Percentiles rank a stretch among this genome's conserved stretches.
Conservation (phyloP, 2,113 vertebrate species). For the Amazona guildingii region DNA sequence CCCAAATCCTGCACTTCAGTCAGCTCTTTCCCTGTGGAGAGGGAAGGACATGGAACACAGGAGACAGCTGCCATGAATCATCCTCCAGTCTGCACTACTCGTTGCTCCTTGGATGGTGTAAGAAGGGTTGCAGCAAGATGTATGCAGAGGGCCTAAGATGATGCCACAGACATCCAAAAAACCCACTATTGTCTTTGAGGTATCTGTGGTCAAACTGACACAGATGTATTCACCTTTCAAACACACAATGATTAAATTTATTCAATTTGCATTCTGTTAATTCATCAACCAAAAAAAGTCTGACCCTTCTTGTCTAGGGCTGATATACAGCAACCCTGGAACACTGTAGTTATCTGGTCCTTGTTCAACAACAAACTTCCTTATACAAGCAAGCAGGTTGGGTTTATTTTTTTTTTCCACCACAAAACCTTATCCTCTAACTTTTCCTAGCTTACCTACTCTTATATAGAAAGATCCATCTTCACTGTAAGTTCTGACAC, state of each 20-base stretch:
- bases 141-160: neutral
- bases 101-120: neutral
- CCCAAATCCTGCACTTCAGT: neutral
- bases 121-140: neutral
- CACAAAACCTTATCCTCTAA: neutral
- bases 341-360: neutral
- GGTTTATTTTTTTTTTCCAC: neutral
- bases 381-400: neutral
- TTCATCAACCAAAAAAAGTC: neutral
- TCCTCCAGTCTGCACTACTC: neutral
- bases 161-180: neutral
- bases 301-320: neutral
- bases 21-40: neutral
- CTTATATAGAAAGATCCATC: neutral
- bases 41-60: neutral
- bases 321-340: neutral
- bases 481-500: neutral
- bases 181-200: neutral
- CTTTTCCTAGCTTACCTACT: neutral
- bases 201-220: neutral
- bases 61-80: neutral
- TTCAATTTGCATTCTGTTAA: neutral
- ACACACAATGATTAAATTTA: neutral
- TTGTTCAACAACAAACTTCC: neutral
- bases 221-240: neutral